A percentile compares a stretch with the other conserved stretches of the same genome.
Conservation (phyloP, 2,888 invertebrate genomes). For the Seira musarum region DNA sequence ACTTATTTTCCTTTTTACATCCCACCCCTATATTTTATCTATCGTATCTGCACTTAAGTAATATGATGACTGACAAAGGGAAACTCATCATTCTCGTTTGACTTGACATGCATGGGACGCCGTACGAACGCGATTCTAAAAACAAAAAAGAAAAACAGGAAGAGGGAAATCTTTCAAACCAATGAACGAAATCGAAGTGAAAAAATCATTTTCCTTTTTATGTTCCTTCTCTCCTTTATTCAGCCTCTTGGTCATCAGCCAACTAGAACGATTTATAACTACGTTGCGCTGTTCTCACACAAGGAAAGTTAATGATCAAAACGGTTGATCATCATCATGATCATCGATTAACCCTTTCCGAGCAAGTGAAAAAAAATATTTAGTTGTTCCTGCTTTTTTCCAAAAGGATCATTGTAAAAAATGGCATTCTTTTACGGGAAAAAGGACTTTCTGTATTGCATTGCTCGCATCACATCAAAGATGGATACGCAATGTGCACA, state of each 20-base stretch:
- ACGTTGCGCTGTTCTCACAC: constrained; percentile 15
- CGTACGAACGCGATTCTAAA: constrained; percentile 10
- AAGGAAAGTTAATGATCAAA: constrained; percentile 53
- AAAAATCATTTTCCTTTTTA: constrained; percentile 22
- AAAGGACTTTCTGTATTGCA: neutral
- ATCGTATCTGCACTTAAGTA: neutral
- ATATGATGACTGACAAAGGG: constrained; percentile 22
- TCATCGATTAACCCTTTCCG: constrained; percentile 28
- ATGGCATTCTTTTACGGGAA: constrained; percentile 6
- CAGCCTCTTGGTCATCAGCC: constrained; percentile 47
- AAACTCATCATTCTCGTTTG: constrained; percentile 34
- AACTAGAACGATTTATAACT: constrained; percentile 58
- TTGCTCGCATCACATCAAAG: no score
- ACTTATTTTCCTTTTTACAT: neutral
- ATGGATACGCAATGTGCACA: constrained; percentile 22
- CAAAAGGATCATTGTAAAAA: constrained; percentile 1
- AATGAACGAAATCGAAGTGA: constrained; percentile 22
- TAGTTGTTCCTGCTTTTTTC: neutral
- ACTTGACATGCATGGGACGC: constrained; percentile 25
- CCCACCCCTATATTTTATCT: constrained; percentile 4
- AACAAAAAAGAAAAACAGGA: constrained; percentile 16
- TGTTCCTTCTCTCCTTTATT: constrained; percentile 31
- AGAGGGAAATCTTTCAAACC: constrained; percentile 21
- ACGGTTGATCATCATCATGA: constrained; percentile 28
- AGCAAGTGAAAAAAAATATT: constrained; percentile 6